Evolutionary conservation across 2,113 vertebrate species (phyloP), one percentile per base, ranked within the genome.

Genomic region (Psilopsiagon aymara): DNA sequence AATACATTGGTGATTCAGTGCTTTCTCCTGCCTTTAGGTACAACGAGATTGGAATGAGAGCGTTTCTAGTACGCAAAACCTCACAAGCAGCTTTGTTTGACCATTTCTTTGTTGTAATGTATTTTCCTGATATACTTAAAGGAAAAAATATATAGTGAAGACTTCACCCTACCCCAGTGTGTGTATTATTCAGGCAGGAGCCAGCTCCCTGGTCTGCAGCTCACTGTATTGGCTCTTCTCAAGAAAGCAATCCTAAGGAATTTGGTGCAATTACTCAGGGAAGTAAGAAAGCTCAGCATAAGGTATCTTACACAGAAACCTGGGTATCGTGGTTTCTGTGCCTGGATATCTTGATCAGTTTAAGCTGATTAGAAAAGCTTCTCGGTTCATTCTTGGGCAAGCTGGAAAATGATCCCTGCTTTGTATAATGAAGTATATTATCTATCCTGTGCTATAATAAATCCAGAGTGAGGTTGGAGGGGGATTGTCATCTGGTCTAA

Each of bases 401-500:
- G 90, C 90, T 90, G 95, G 87, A 95, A 97, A 96, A 88, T 13
- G 95, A 97, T 96, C 94, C 73, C 69, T 82, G 88, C 93, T 94
- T 88, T 92, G 95, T 94, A 95, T 90, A 95, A 86, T 92, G 90
- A 88, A 93, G 85, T 90, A 73, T 84, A 86, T 94, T 96, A 82
- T 93, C 92, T 89, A 14, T 35, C 47, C 86, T 95, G 95, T 52
- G 57, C 92, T 79, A 92, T 90, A 92, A 92, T 95, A 95, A 96
- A 92, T 94, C 25, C 60, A 69, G 92, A 90, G 88, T 1, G 11
- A 86, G 83, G 43, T 43, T 86, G 95, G 88, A 43, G 88, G 85
- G 90, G 92, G 80, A 49, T 76, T 90, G 79, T 86, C 95, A 96
- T 93, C 95, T 97, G 95, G 92, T 91, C 86, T 93, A 75, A 92